A percentile compares a stretch with the other conserved stretches of the same genome.
phyloP scores from a whole-genome alignment of 37 sponge, comb jelly and placozoan species.

The Theonella swinhoei region DNA sequence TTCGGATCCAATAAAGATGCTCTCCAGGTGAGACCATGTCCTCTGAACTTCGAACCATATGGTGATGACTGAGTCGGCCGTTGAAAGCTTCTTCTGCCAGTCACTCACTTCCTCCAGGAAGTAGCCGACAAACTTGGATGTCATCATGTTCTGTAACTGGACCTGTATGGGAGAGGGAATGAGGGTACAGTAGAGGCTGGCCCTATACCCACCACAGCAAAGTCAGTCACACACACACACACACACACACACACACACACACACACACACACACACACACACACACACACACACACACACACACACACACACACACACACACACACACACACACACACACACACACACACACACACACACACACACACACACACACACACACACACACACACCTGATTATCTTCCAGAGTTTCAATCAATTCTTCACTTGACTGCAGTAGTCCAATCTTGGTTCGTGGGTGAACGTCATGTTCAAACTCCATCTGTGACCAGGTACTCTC shows the following conservation, averaged over 20 bases:
- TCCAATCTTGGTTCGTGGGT: slow-evolving; percentile 77
- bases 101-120: slow-evolving; percentile 92
- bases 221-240: neutral
- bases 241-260: neutral
- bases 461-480: slow-evolving; percentile 96
- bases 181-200: neutral
- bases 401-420: slow-evolving; percentile 97
- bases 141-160: slow-evolving; percentile 98
- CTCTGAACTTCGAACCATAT: slow-evolving; percentile 99
- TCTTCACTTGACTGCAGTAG: slow-evolving; percentile 93
- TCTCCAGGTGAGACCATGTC: slow-evolving; percentile 99
- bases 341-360: no score
- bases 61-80: slow-evolving; percentile 94
- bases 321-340: no score
- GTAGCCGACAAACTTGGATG: slow-evolving; percentile 96
- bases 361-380: no score
- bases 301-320: no score
- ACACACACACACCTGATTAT: slow-evolving; percentile 93
- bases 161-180: slow-evolving; percentile 51
- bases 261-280: no score
- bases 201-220: neutral
- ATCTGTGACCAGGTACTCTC: slow-evolving; percentile 94
- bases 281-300: no score
- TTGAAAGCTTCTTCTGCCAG: slow-evolving; percentile 98
- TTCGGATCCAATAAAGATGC: slow-evolving; percentile 99